Base-by-base conservation (phyloP, 2,113 vertebrate species). In the Strigops habroptila region DNA sequence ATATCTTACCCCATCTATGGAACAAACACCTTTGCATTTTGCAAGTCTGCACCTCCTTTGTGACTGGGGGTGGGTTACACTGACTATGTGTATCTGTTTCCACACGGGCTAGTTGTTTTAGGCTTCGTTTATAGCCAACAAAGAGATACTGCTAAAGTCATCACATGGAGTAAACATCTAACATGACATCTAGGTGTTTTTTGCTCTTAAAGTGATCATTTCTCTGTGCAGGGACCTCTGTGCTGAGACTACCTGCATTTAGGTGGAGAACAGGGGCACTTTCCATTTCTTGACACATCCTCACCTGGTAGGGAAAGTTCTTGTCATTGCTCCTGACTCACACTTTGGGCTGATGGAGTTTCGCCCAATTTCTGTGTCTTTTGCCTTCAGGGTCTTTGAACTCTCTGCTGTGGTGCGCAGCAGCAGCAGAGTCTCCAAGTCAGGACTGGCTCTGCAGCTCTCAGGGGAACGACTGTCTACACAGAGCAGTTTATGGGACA, bases 241-340 rank as follows among this genome's bases (percentile, higher is more conserved):
- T 41, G 55, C 25, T 55, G 62, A 39, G 63, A 57, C 10, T 33
- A 24, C n/a, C 43, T 53, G 46, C 17, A 9, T 16, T 70, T 67
- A 81, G 19, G 14, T 35, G 27, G 73, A 92, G 13, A 71, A 30
- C 10, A 33, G 35, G 8, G 33, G 49, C n/a, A 71, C 16, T 96
- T 22, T 82, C 46, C 23, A 37, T 91, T 84, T 33, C 27, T 35
- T 39, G 8, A 55, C 21, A n/a, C 7, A 28, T 82, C 24, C 51
- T 86, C 27, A 68, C 39, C 60, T 74, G 25, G 28, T 35, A 94
- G 60, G 69, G 73, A 96, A 95, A 96, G 88, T 92, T 93, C 51
- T 81, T 86, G 80, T 78, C 76, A 7, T 75, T 93, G 64, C 6
- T 81, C 33, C 48, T 96, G 94, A 93, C 76, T 93, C 91, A 93